Percentiles rank a stretch among this genome's conserved stretches.
Conservation (phyloP, 53 echinoderm and acorn worm genomes). For the Apostichopus leukothele region DNA sequence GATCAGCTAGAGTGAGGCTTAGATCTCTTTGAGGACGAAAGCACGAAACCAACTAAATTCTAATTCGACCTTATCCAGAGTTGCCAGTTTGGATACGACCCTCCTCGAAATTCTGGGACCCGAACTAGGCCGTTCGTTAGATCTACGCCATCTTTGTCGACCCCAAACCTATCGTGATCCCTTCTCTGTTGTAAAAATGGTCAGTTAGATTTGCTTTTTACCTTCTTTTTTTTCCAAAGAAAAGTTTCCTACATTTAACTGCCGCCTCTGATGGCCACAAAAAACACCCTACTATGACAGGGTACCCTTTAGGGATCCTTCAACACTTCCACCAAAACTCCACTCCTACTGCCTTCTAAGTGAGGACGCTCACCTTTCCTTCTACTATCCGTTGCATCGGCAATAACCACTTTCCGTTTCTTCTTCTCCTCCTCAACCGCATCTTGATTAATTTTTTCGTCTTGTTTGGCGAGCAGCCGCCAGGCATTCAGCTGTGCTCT, state of each 20-base stretch:
- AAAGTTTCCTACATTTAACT: background rate
- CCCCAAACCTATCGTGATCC: background rate
- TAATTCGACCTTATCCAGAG: no score
- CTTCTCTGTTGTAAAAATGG: background rate
- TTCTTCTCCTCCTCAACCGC: conserved; percentile 6
- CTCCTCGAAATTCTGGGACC: no score
- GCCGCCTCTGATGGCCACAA: background rate
- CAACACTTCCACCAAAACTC: background rate
- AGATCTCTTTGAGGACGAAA: no score
- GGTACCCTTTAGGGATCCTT: background rate
- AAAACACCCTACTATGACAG: background rate
- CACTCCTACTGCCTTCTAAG: conserved; percentile 2
- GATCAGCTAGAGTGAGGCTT: no score
- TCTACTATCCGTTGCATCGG: background rate
- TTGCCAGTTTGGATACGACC: no score
- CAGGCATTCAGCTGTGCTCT: background rate
- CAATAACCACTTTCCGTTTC: background rate
- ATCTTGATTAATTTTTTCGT: background rate
- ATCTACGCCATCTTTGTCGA: no score
- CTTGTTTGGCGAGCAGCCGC: background rate
- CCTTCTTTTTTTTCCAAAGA: background rate
- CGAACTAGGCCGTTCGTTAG: no score
- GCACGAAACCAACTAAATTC: no score
- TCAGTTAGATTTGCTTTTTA: background rate
- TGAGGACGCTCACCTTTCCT: background rate